Percentiles rank a stretch among this genome's conserved stretches.
Conservation (phyloP, 2,113 vertebrate species). For the Tachycineta bicolor region DNA sequence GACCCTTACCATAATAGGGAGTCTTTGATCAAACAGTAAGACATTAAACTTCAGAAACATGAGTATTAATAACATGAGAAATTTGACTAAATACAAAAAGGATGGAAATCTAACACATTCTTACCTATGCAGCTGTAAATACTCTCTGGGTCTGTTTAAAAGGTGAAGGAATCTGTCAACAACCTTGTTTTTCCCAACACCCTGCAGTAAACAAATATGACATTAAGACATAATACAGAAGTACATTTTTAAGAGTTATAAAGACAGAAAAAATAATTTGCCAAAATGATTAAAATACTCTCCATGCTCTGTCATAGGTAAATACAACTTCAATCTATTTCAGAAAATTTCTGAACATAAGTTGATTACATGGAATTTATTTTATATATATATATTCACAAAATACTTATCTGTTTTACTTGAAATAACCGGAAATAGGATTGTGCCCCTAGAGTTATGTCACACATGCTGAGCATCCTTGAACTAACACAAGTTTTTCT, state of each 20-base stretch:
- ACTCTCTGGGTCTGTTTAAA: constrained; percentile 94
- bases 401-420: background rate
- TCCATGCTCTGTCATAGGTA: background rate
- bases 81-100: background rate
- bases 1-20: background rate
- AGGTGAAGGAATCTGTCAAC: constrained; percentile 95
- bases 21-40: background rate
- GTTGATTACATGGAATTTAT: background rate
- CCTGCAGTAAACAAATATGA: constrained; percentile 75
- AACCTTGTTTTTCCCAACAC: constrained; percentile 97
- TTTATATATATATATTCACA: background rate
- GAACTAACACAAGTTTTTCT: background rate
- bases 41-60: background rate
- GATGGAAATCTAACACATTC: background rate
- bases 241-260: background rate
- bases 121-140: constrained; percentile 97
- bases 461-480: background rate
- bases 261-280: background rate
- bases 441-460: background rate
- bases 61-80: background rate
- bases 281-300: background rate
- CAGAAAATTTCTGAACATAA: background rate
- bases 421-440: background rate
- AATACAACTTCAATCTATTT: background rate
- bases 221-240: background rate